Evolutionary conservation across 2,797 vertebrate genomes (phyloP).

Genomic region (Mormyrus proboscirostris): DNA sequence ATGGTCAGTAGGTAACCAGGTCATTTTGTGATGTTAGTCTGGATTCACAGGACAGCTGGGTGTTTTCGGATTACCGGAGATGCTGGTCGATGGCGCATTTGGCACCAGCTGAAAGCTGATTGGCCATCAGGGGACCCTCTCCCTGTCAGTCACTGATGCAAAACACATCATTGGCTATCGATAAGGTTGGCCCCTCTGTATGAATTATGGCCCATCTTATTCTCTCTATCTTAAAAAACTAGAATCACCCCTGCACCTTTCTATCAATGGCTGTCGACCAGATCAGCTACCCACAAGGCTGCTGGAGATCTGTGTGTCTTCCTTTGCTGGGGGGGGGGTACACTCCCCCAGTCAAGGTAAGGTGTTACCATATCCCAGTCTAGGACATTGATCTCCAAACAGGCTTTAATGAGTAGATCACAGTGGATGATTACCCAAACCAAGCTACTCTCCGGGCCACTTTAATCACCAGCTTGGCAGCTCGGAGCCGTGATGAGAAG

Average conservation of each 20-base stretch:
- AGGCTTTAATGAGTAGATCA: background rate
- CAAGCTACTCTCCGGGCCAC: background rate
- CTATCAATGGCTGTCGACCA: background rate
- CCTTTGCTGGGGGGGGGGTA: background rate
- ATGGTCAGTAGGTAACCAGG: background rate
- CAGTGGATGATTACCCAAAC: conserved; percentile 1
- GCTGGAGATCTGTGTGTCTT: background rate
- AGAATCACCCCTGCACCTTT: background rate
- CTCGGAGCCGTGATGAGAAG: background rate
- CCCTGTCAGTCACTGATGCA: background rate
- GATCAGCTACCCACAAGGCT: background rate
- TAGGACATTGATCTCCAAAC: background rate
- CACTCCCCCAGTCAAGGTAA: background rate
- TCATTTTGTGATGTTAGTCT: background rate
- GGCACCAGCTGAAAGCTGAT: background rate
- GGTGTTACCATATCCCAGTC: background rate
- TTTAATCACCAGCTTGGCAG: background rate
- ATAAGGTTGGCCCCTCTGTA: background rate
- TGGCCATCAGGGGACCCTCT: background rate
- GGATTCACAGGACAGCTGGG: background rate
- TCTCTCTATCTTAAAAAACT: background rate
- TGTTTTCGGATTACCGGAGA: background rate
- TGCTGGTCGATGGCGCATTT: background rate
- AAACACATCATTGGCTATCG: background rate
- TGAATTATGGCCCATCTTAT: background rate